These are phyloP conservation scores for Thereva nobilitata DNA, from an alignment of 2,888 invertebrate genomes.

Conservation along the genomic window DNA sequence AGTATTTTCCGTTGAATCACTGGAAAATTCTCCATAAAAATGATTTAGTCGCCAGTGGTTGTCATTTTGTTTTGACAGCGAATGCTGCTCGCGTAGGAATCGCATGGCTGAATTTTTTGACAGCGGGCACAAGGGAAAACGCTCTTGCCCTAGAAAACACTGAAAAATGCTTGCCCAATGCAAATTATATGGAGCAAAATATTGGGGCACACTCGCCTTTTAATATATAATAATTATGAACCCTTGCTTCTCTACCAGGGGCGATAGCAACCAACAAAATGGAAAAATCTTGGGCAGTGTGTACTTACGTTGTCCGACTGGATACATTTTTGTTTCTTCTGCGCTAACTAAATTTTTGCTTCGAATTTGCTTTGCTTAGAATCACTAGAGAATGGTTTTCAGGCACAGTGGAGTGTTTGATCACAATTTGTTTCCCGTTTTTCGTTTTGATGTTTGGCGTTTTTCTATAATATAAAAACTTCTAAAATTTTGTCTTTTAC, in stretches of 20 bases:
- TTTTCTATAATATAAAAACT: constrained; percentile 38
- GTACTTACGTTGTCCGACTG: constrained; percentile 70
- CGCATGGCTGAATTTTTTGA: constrained; percentile 22
- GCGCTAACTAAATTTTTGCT: constrained; percentile 27
- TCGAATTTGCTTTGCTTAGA: constrained; percentile 28
- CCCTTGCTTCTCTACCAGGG: constrained; percentile 1
- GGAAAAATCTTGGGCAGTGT: background rate
- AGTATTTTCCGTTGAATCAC: too few species aligned
- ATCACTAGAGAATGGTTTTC: constrained; percentile 29
- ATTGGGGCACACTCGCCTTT: constrained; percentile 1
- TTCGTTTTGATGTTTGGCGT: constrained; percentile 34
- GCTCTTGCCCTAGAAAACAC: too few species aligned
- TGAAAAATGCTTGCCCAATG: too few species aligned
- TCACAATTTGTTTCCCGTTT: constrained; percentile 38
- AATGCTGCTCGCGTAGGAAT: background rate
- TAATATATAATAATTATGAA: too few species aligned
- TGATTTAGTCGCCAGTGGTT: background rate
- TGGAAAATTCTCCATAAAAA: too few species aligned
- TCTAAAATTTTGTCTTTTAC: constrained; percentile 37
- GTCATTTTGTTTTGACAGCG: constrained; percentile 28
- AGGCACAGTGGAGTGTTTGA: constrained; percentile 41
- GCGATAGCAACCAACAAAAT: background rate
- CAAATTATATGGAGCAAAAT: background rate
- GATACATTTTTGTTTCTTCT: constrained; percentile 62
- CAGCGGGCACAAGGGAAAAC: background rate